phyloP scores from a whole-genome alignment of 2,888 invertebrate genomes.

The Tachina grossa region DNA sequence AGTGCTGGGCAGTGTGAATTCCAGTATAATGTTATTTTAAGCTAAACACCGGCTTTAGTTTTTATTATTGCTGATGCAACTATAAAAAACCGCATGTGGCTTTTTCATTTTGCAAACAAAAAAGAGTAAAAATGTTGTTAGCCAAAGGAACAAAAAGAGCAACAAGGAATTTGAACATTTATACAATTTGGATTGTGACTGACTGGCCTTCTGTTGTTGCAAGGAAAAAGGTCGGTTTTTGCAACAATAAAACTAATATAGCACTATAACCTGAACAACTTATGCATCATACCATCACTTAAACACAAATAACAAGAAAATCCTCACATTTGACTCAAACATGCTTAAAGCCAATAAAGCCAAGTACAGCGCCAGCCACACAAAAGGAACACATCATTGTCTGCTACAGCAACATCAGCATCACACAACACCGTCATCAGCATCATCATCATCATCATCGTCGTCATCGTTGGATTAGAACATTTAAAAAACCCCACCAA shows the following conservation, averaged over 20 bases:
- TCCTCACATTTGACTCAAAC: conserved; percentile 42
- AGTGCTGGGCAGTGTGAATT: conserved; percentile 66
- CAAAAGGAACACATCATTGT: conserved; percentile 27
- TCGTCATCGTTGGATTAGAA: conserved; percentile 8
- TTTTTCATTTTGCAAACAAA: conserved; percentile 43
- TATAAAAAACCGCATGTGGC: conserved; percentile 62
- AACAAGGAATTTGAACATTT: conserved; percentile 31
- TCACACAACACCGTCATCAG: neutral
- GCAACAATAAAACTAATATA: conserved; percentile 68
- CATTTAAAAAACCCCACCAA: conserved; percentile 40
- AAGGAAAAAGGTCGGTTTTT: conserved; percentile 40
- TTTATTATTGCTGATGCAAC: conserved; percentile 48
- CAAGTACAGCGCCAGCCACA: conserved; percentile 20
- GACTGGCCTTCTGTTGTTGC: conserved; percentile 60
- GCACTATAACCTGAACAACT: conserved; percentile 46
- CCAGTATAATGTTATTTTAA: conserved; percentile 68
- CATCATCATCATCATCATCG: neutral
- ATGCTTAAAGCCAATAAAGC: conserved; percentile 12
- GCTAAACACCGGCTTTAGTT: conserved; percentile 64
- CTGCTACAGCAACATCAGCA: conserved; percentile 1
- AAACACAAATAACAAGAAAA: conserved; percentile 42
- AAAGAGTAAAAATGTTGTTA: conserved; percentile 28
- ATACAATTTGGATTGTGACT: conserved; percentile 55
- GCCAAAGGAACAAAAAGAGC: neutral
- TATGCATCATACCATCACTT: neutral